These are phyloP conservation scores for Dexiosoma caninum DNA, from an alignment of 2,888 invertebrate genomes.

Conservation along the genomic window DNA sequence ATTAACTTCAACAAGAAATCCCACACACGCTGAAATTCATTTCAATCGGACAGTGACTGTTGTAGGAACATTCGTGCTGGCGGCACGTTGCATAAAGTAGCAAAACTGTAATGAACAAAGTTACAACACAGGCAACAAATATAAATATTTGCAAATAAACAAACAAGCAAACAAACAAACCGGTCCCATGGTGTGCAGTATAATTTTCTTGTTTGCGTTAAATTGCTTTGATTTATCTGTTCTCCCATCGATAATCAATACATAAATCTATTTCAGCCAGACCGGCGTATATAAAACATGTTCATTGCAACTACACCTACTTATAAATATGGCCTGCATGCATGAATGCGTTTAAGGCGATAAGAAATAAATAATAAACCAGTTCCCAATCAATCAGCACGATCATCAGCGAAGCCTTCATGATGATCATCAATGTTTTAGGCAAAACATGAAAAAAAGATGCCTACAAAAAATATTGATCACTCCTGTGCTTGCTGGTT, in stretches of 20 bases:
- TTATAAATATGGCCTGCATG: constrained; percentile 19
- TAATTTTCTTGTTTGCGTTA: constrained; percentile 58
- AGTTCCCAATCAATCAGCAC: constrained; percentile 64
- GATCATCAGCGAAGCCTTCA: constrained; percentile 48
- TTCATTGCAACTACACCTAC: constrained; percentile 13
- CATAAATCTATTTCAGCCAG: constrained; percentile 48
- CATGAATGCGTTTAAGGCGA: constrained; percentile 17
- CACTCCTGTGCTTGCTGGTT: constrained; percentile 3
- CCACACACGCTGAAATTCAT: constrained; percentile 39
- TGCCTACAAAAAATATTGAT: constrained; percentile 6
- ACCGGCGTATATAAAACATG: background rate
- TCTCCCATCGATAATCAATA: constrained; percentile 55
- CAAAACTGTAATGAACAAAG: constrained; percentile 35
- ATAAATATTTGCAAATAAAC: too few relatives aligned
- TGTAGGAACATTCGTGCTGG: background rate
- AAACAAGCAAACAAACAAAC: background rate
- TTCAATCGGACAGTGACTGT: background rate
- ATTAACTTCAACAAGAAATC: constrained; percentile 22
- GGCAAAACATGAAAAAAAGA: background rate
- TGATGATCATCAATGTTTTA: background rate
- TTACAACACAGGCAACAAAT: background rate
- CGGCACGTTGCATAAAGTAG: constrained; percentile 40
- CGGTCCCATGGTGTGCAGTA: constrained; percentile 52
- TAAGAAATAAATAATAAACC: constrained; percentile 36
- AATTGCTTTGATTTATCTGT: constrained; percentile 64